Percentiles rank a stretch among this genome's conserved stretches.
Evolutionary conservation across 2,888 invertebrate genomes (phyloP).

Genomic region (Leptinotarsa juncta): DNA sequence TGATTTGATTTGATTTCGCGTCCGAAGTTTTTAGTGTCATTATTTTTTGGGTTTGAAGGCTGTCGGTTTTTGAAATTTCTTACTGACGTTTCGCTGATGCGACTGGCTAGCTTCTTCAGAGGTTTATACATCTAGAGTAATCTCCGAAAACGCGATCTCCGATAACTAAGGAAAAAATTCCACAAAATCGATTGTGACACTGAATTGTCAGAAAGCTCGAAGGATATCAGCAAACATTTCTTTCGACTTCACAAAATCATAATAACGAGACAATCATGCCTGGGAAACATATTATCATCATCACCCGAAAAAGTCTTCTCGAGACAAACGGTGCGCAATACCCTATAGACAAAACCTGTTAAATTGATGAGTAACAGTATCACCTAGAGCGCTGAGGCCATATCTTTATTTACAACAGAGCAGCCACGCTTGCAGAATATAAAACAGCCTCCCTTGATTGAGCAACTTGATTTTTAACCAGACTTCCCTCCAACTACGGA

Average conservation of each 20-base stretch:
- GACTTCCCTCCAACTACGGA: constrained; percentile 60
- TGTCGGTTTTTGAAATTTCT: no score
- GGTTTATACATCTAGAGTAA: no score
- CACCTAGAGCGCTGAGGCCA: constrained; percentile 55
- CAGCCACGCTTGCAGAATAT: constrained; percentile 61
- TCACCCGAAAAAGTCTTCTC: neutral
- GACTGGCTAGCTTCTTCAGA: no score
- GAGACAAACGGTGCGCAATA: neutral
- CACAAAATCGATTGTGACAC: no score
- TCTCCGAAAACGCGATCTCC: no score
- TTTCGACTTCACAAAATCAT: neutral
- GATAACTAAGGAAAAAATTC: no score
- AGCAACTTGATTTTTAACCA: constrained; percentile 67
- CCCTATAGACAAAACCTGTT: constrained; percentile 35
- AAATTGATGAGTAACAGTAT: constrained; percentile 43
- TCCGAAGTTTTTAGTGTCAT: no score
- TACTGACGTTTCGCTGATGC: no score
- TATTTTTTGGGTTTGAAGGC: no score
- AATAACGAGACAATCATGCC: neutral
- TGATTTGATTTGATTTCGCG: no score
- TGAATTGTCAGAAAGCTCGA: no score
- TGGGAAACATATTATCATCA: neutral
- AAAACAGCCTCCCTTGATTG: constrained; percentile 65
- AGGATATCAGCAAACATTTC: neutral
- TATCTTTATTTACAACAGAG: constrained; percentile 67